Evolutionary conservation across 2,888 invertebrate species (phyloP).

Genomic region (Lithodes maja): DNA sequence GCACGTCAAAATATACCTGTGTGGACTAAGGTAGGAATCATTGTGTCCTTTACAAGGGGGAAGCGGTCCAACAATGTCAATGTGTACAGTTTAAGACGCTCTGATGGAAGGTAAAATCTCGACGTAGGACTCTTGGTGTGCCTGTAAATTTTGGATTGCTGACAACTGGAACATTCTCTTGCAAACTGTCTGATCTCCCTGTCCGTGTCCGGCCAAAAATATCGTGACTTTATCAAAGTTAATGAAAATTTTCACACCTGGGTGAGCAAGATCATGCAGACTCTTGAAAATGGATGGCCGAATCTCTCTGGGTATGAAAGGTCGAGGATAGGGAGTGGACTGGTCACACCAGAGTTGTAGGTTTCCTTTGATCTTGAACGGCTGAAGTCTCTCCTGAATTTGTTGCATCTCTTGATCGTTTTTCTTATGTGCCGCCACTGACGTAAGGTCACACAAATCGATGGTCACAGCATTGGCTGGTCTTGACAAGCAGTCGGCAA

Average conservation of each 20-base stretch:
- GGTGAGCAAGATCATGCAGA: constrained; percentile 23
- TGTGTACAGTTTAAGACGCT: constrained; percentile 75
- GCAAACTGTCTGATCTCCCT: neutral
- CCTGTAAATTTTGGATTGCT: constrained; percentile 15
- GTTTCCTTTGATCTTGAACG: neutral
- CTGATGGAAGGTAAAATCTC: neutral
- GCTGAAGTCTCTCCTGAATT: neutral
- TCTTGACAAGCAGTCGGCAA: too few relatives aligned
- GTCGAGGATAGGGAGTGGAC: constrained; percentile 7
- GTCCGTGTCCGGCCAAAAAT: constrained; percentile 14
- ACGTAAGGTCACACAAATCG: too few relatives aligned
- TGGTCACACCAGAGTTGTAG: constrained; percentile 13
- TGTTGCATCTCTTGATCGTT: neutral
- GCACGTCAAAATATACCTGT: constrained; percentile 71
- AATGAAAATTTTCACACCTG: constrained; percentile 15
- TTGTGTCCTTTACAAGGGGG: constrained; percentile 71
- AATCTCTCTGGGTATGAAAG: constrained; percentile 1
- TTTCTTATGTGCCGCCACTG: neutral
- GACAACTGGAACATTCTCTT: neutral
- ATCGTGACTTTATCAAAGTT: neutral
- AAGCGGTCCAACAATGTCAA: constrained; percentile 75
- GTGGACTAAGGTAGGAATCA: constrained; percentile 8
- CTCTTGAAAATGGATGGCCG: constrained; percentile 12
- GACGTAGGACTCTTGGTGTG: constrained; percentile 4
- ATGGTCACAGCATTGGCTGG: too few relatives aligned